These are phyloP conservation scores for Rhyacophila evoluta DNA, from an alignment of 2,888 invertebrate genomes.

Conservation along the genomic window DNA sequence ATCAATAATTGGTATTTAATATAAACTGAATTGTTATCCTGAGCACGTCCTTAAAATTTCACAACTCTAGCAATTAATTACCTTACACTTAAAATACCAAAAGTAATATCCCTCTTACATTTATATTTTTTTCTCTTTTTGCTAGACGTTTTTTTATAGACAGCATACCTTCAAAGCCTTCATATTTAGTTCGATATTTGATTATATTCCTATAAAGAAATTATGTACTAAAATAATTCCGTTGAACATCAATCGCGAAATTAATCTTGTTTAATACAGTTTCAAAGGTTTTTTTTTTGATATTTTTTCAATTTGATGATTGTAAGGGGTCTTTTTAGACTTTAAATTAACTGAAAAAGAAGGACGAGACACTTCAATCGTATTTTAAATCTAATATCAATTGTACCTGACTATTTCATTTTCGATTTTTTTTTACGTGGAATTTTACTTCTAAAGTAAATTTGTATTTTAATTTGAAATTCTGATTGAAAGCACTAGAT, in stretches of 20 bases:
- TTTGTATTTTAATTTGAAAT: slow-evolving; percentile 5
- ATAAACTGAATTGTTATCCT: too few species aligned
- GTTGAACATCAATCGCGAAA: not conserved
- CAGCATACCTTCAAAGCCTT: not conserved
- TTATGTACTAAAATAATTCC: not conserved
- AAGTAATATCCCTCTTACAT: too few species aligned
- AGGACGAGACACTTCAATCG: not conserved
- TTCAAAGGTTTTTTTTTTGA: not conserved
- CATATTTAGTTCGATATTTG: not conserved
- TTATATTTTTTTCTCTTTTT: too few species aligned
- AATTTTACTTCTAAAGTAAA: not conserved
- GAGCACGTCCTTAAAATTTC: too few species aligned
- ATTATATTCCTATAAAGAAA: not conserved
- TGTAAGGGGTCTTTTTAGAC: not conserved
- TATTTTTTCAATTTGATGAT: not conserved
- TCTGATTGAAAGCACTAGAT: slow-evolving; percentile 4
- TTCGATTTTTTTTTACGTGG: not conserved
- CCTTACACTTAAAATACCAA: too few species aligned
- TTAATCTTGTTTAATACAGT: not conserved
- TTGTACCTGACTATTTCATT: slow-evolving; percentile 7
- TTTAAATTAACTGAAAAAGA: not conserved
- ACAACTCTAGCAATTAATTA: too few species aligned
- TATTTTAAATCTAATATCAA: not conserved
- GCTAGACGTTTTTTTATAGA: not conserved
- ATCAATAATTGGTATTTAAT: too few species aligned